These are phyloP conservation scores for Knipowitschia caucasica DNA, from an alignment of 2,797 vertebrate genomes.

Conservation along the genomic window DNA sequence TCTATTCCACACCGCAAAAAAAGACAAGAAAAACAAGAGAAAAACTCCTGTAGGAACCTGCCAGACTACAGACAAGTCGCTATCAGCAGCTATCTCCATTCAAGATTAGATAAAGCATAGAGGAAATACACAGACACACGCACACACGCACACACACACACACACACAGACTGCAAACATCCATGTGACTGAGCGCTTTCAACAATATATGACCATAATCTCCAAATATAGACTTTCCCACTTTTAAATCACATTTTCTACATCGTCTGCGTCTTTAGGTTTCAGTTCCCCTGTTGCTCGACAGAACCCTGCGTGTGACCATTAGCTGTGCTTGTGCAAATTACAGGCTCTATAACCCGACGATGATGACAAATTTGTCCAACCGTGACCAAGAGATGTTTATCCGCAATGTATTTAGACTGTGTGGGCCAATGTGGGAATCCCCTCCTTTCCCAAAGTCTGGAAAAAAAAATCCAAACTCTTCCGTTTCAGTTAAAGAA, in stretches of 20 bases:
- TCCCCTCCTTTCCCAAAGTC: slow-evolving; percentile 24
- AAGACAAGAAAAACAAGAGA: no score
- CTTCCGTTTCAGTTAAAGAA: slow-evolving; percentile 28
- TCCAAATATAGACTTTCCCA: not conserved
- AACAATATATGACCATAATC: not conserved
- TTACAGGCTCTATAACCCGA: not conserved
- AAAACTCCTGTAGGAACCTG: not conserved
- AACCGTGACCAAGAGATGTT: slow-evolving; percentile 21
- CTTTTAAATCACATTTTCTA: not conserved
- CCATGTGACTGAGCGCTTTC: slow-evolving; percentile 3
- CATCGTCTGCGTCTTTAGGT: slow-evolving; percentile 22
- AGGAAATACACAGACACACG: not conserved
- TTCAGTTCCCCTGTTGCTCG: slow-evolving; percentile 20
- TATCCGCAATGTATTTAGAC: slow-evolving; percentile 19
- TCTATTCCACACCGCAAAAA: no score
- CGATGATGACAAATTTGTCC: slow-evolving; percentile 8
- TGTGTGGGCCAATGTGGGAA: slow-evolving; percentile 38
- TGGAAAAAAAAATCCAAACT: slow-evolving; percentile 25
- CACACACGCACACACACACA: no score
- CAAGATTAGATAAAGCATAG: slow-evolving; percentile 2
- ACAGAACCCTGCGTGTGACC: not conserved
- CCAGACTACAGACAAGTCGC: not conserved
- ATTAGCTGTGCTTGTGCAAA: slow-evolving; percentile 29
- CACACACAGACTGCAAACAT: not conserved
- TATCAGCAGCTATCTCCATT: not conserved